Percentiles rank a stretch among this genome's conserved stretches.
Conservation (phyloP, 2,113 vertebrate genomes). For the Talpa occidentalis region DNA sequence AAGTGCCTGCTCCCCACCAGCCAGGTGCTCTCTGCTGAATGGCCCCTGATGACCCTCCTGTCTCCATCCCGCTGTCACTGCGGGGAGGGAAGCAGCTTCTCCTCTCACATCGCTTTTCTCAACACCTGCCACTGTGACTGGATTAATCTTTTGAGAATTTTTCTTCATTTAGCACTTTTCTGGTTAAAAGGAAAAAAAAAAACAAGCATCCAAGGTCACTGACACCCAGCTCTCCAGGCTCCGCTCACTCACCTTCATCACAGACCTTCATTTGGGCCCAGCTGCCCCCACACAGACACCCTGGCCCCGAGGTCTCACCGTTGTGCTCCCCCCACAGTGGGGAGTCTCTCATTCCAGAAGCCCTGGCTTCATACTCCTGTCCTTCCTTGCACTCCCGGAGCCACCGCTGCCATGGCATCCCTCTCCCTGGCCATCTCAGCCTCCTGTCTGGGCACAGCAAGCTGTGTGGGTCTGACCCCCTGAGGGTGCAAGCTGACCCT, state of each 20-base stretch:
- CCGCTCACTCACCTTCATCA: not conserved
- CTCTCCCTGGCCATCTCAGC: not conserved
- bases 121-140: no score
- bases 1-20: no score
- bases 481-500: no score
- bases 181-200: not conserved
- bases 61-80: no score
- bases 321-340: no score
- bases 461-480: no score
- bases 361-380: rapidly evolving
- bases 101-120: no score
- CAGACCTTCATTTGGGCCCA: no score
- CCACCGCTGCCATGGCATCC: not conserved
- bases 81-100: no score
- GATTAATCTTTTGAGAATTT: not conserved
- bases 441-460: not conserved
- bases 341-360: not conserved
- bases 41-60: rapidly evolving
- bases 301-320: rapidly evolving
- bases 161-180: not conserved
- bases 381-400: no score
- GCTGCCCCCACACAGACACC: no score
- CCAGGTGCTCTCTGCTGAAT: no score
- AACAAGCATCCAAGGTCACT: not conserved
- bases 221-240: not conserved